Base-by-base conservation (phyloP, 1,140 invertebrate species). In the Cydia pomonella region DNA sequence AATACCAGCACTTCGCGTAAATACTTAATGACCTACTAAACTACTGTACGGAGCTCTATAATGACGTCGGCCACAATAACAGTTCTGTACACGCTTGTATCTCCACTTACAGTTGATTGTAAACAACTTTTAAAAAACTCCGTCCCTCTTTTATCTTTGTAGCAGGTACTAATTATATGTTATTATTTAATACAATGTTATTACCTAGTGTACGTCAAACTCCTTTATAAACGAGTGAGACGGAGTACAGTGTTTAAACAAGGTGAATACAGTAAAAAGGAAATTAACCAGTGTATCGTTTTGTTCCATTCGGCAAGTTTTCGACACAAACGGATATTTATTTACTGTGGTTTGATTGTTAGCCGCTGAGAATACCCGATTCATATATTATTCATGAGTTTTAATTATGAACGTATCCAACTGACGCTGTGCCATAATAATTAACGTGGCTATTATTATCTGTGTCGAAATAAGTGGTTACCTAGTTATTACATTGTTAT, bases 121-220 rank as follows among this genome's bases (percentile, higher is more conserved):
- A 90, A 90, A 88, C 88, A 88, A 87, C 88, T 85, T 90, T 87
- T 38, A 69, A 87, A 88, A 87, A 89, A 88, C 83, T 85, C 76
- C 81, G 81, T 90, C 88, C 82, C 84, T 84, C 79, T 82, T 84
- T 87, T 90, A 87, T 87, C 86, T 90, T 87, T 83, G 87, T 84
- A 82, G 84, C 86, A 85, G 82, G 87, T 86, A 86, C 83, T 90
- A 90, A 90, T 90, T 88, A 88, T 87, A 88, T 87, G 83, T 88
- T 87, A 88, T 90, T 90, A 90, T 88, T 87, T 87, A 86, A 88
- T 87, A 88, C 85, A 86, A 87, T 87, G 86, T 87, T 85, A 88
- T 90, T 88, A 88, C 79, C 79, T 84, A 87, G 84, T 80, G 75
- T 81, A 82, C 79, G 76, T 75, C 78, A 82, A 77, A 73, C 79